A percentile compares a stretch with the other conserved stretches of the same genome.
phyloP scores from a whole-genome alignment of 2,888 invertebrate species.

The Druceiella hillmani region DNA sequence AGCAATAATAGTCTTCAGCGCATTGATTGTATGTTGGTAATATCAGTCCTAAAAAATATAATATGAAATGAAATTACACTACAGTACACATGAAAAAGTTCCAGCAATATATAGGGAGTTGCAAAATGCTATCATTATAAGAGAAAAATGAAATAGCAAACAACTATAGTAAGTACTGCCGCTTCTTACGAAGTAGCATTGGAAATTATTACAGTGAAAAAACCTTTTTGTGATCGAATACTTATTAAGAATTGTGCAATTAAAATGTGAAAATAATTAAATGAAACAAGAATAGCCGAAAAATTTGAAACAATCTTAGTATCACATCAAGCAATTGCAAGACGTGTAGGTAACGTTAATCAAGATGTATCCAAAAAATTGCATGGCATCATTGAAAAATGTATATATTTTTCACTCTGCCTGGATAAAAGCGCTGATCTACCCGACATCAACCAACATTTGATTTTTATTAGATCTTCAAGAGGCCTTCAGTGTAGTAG shows the following conservation, averaged over 20 bases:
- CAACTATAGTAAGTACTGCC: too few relatives aligned
- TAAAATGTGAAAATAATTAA: too few relatives aligned
- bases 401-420: conserved; percentile 1
- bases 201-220: background rate
- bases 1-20: too few relatives aligned
- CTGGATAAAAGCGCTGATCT: conserved; percentile 9
- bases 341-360: background rate
- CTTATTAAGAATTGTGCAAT: background rate
- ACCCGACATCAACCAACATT: conserved; percentile 16
- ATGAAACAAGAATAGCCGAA: conserved; percentile 2
- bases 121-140: too few relatives aligned
- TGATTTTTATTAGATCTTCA: conserved; percentile 14
- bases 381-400: background rate
- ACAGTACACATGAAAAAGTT: too few relatives aligned
- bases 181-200: conserved; percentile 4
- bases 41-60: too few relatives aligned
- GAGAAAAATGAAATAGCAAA: too few relatives aligned
- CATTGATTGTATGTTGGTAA: too few relatives aligned
- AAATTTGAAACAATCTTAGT: background rate
- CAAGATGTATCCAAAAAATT: conserved; percentile 5
- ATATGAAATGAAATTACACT: too few relatives aligned
- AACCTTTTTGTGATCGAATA: conserved; percentile 3
- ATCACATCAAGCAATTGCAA: conserved; percentile 2
- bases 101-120: too few relatives aligned
- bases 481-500: conserved; percentile 16